Evolutionary conservation across 2,113 vertebrate genomes (phyloP), one percentile per base, ranked within the genome.

Genomic region (Bos javanicus): DNA sequence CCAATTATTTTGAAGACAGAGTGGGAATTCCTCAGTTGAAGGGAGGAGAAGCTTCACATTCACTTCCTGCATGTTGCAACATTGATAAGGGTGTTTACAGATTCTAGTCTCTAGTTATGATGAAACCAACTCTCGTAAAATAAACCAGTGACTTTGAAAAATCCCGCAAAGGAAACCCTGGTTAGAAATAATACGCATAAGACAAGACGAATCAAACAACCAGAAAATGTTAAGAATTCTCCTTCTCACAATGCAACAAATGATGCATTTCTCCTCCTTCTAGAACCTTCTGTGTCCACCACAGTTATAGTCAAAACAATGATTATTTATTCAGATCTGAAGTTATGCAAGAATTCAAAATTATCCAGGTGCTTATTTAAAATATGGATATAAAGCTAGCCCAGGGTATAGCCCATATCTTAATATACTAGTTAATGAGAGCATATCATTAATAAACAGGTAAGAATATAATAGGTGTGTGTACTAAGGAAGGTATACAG

Each of bases 311-410:
- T 82, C 54, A 89, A 90, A 92, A 76, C 54, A 95, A 84, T 67
- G 43, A 30, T 19, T 48, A 36, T 84, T 23, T 91, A 93, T 85
- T 95, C 52, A 91, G 33, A 91, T 50, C 82, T 74, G 36, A 54
- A 87, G 25, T 93, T 93, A 57, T 48, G 71, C 76, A 81, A 89
- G 59, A 89, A 82, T n/a, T 96, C 62, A 54, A 76, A 96, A 95
- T 74, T 74, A 97, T 64, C 46, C 56, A 82, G 48, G 56, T 78
- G 54, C 5, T 39, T 92, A 39, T 48, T 88, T 23, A 60, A 89
- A 88, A 94, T 81, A 57, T 46, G 39, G 16, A 36, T 80, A 36
- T 52, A 90, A 80, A 71, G 3, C 54, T 86, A 91, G 5, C 80
- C 62, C 26, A 50, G 46, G 43, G 11, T 48, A 67, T 43, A 93